Conservation (phyloP, 1,140 invertebrate species). For the Drosophila grimshawi region DNA sequence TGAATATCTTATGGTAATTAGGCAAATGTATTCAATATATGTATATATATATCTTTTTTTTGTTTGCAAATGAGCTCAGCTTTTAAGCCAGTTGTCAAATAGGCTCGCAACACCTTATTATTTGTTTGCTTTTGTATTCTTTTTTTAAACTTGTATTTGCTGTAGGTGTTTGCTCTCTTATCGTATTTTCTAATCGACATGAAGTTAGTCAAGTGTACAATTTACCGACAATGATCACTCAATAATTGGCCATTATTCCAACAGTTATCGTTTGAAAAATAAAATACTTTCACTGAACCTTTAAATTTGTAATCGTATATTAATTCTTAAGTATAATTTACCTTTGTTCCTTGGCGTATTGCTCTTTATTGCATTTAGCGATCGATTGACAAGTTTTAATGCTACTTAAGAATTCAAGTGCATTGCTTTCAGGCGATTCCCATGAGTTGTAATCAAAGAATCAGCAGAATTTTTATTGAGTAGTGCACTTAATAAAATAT, state of each 20-base stretch:
- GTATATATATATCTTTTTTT: not conserved
- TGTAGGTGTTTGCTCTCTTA: constrained; percentile 14
- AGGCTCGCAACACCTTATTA: constrained; percentile 4
- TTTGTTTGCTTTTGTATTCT: constrained; percentile 17
- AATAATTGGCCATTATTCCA: constrained; percentile 58
- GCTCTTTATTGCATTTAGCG: constrained; percentile 9
- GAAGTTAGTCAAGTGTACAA: not conserved
- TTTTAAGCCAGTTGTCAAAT: constrained; percentile 25
- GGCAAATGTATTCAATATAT: not conserved
- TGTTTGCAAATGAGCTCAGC: constrained; percentile 31
- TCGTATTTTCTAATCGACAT: not conserved
- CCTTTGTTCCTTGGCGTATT: constrained; percentile 9
- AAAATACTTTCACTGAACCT: not conserved
- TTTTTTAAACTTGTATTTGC: not conserved
- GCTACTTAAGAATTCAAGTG: constrained; percentile 10
- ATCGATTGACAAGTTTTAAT: constrained; percentile 6
- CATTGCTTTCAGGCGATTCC: constrained; percentile 10
- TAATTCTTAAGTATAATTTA: not conserved
- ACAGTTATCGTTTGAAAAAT: constrained; percentile 38
- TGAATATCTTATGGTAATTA: not conserved
- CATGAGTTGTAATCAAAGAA: constrained; percentile 28
- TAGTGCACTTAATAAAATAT: constrained; percentile 43
- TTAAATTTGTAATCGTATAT: not conserved
- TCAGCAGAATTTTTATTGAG: constrained; percentile 27
- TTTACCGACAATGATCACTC: constrained; percentile 37